Evolutionary conservation across 2,888 invertebrate genomes (phyloP), one percentile per base, ranked within the genome.

Genomic region (Tachystola acroxantha): DNA sequence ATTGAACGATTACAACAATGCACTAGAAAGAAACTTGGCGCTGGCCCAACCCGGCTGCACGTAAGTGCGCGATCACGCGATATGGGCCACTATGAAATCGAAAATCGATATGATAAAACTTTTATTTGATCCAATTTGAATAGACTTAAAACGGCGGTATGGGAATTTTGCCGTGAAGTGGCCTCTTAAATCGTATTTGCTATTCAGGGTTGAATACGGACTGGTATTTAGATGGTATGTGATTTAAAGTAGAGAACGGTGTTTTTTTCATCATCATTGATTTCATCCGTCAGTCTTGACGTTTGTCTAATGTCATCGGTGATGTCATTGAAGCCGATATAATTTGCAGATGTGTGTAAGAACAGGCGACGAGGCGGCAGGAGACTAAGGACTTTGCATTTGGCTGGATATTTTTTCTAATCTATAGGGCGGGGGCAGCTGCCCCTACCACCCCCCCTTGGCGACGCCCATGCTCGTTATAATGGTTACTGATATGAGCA

Each of bases 101-200:
- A 57, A 49, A 73, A 74, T 71, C 78, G 68, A 78, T 78, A 61
- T 61, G 59, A 75, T 73, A 67, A 71, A 68, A 73, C 59, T 75
- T 75, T 79, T 78, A 80, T 80, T 76, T 63, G 75, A 78, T 74
- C 62, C 55, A 51, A 77, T 77, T 76, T 73, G 74, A 74, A 74
- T 75, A 64, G 63, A 65, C 48, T 57, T 52, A 42, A 50, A 46
- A 44, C 43, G 47, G 46, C 39, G 38, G 37, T 39, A 36, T 36
- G 48, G 37, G 45, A 48, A 32, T 48, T 36, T 39, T 20, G 34
- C 39, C 39, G 34, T 37, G 40, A 42, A 34, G 37, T 14, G 19
- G 28, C 20, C 27, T 35, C 14, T 13, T 30, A 36, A 30, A 24
- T 25, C 24, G 20, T 35, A 35, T 35, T 39, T 32, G 30, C 19